A percentile compares a stretch with the other conserved stretches of the same genome.
These are phyloP conservation scores for Theropithecus gelada DNA, from an alignment of 2,113 vertebrate genomes.

Conservation along the genomic window DNA sequence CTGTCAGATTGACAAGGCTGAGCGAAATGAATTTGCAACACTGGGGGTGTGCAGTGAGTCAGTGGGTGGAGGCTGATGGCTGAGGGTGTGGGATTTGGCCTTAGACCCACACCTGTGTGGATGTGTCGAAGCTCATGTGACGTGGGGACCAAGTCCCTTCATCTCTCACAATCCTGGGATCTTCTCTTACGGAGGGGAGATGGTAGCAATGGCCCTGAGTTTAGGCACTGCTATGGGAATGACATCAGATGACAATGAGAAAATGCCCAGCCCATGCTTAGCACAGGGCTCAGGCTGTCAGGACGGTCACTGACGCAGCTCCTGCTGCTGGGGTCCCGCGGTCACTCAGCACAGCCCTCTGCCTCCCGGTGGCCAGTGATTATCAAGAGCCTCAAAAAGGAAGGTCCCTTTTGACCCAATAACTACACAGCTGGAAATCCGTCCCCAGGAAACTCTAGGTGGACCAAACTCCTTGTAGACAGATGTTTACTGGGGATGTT, in stretches of 20 bases:
- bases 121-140: accelerated
- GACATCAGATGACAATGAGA: accelerated
- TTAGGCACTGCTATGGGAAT: background rate
- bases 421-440: background rate
- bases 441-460: accelerated
- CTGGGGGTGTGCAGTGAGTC: accelerated
- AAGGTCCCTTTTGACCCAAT: accelerated
- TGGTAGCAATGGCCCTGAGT: accelerated
- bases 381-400: background rate
- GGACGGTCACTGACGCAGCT: accelerated
- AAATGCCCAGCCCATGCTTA: accelerated
- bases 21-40: accelerated
- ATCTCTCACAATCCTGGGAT: accelerated
- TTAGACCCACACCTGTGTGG: accelerated
- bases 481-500: background rate
- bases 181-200: background rate
- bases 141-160: accelerated
- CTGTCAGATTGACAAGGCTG: background rate
- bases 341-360: background rate
- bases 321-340: accelerated
- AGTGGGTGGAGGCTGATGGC: accelerated
- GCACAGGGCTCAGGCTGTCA: accelerated
- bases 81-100: accelerated
- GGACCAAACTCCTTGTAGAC: background rate
- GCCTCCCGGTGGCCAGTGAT: accelerated